Conservation (phyloP, 2,888 invertebrate genomes). For the Epiblema foenella region DNA sequence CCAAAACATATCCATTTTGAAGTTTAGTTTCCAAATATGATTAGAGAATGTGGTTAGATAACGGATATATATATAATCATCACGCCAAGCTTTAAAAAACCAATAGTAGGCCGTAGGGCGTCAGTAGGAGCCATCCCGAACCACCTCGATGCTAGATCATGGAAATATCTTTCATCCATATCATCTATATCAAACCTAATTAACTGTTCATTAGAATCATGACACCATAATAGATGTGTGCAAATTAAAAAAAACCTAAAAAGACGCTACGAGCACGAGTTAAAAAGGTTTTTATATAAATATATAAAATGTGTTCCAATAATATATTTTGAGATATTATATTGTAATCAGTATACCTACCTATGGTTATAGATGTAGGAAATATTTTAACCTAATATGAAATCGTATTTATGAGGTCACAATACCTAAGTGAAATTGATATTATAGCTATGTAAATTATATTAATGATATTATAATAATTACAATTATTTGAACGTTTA, state of each 20-base stretch:
- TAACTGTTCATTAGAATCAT: constrained; percentile 7
- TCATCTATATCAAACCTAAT: constrained; percentile 30
- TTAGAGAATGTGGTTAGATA: not conserved
- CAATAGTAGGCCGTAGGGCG: constrained; percentile 4
- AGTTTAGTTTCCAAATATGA: constrained; percentile 12
- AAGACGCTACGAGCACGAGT: constrained; percentile 25
- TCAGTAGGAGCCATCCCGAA: constrained; percentile 11
- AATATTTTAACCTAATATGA: constrained; percentile 15
- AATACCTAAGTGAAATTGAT: constrained; percentile 9
- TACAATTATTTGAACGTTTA: not conserved
- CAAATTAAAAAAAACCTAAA: constrained; percentile 33
- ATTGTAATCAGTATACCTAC: constrained; percentile 26
- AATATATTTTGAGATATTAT: constrained; percentile 40
- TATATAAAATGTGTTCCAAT: constrained; percentile 19
- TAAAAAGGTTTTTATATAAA: constrained; percentile 36
- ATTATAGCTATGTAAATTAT: constrained; percentile 22
- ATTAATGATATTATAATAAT: not conserved
- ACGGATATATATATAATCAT: constrained; percentile 8
- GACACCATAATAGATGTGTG: constrained; percentile 25
- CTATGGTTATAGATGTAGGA: not conserved
- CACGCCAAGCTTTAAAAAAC: constrained; percentile 38
- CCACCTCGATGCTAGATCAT: not conserved
- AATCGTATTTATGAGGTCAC: constrained; percentile 18
- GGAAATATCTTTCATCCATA: constrained; percentile 8
- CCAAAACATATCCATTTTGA: constrained; percentile 2